Conservation (phyloP, 2,888 invertebrate species). For the Leucania comma region DNA sequence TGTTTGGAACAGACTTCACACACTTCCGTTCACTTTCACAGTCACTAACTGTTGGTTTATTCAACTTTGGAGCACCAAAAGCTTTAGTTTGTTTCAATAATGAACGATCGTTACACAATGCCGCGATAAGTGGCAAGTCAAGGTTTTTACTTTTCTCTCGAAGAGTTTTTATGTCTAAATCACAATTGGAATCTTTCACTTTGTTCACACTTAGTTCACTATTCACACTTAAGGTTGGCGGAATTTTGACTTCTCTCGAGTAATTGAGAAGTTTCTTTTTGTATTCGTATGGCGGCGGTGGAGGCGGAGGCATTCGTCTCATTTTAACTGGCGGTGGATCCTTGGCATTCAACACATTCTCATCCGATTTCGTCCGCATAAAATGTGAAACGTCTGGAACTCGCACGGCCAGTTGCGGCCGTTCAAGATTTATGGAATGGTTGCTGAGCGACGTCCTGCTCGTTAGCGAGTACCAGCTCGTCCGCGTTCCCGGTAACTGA, state of each 20-base stretch:
- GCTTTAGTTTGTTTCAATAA: constrained; percentile 97
- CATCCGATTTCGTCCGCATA: constrained; percentile 94
- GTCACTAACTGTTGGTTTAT: constrained; percentile 83
- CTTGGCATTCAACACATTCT: constrained; percentile 93
- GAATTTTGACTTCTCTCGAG: constrained; percentile 77
- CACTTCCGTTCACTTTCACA: constrained; percentile 86
- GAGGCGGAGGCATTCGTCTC: constrained; percentile 90
- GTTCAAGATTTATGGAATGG: constrained; percentile 92
- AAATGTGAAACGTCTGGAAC: constrained; percentile 89
- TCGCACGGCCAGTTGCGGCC: constrained; percentile 92
- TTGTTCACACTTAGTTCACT: constrained; percentile 80
- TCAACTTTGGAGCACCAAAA: constrained; percentile 94
- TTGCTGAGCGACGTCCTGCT: constrained; percentile 91
- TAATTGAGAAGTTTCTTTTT: constrained; percentile 91
- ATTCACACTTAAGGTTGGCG: constrained; percentile 71
- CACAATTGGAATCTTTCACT: constrained; percentile 86
- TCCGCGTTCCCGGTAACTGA: constrained; percentile 91
- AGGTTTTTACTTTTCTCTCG: constrained; percentile 97
- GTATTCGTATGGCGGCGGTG: constrained; percentile 89
- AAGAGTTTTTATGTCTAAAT: constrained; percentile 94
- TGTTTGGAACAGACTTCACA: constrained; percentile 84
- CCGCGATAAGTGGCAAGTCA: constrained; percentile 97
- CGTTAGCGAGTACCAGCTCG: constrained; percentile 92
- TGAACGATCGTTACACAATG: constrained; percentile 97
- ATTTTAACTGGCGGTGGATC: constrained; percentile 88